These are phyloP conservation scores for Prosapia bicincta DNA, from an alignment of 2,888 invertebrate genomes.

Conservation along the genomic window DNA sequence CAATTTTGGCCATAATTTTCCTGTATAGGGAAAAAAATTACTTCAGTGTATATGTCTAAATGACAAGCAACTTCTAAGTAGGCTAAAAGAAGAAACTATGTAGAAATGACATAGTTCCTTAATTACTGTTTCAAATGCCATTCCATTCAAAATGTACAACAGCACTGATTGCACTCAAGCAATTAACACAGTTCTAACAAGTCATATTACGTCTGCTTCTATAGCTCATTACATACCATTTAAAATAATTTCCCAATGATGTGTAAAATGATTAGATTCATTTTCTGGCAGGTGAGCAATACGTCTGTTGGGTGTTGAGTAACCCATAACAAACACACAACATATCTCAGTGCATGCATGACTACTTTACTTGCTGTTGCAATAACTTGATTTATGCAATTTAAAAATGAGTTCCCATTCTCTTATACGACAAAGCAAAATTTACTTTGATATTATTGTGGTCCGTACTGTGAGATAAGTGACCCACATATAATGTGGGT, in stretches of 20 bases:
- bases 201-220: not conserved
- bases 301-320: not conserved
- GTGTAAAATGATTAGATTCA: not conserved
- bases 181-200: not conserved
- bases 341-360: not conserved
- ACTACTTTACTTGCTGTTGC: not conserved
- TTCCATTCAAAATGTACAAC: not conserved
- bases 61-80: not conserved
- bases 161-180: not conserved
- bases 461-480: not conserved
- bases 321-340: no score
- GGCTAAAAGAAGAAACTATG: not conserved
- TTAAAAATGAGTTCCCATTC: not conserved
- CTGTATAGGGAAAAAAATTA: no score
- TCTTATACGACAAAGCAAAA: not conserved
- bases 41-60: not conserved
- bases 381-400: not conserved
- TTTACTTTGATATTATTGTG: not conserved
- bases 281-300: not conserved
- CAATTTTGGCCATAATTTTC: no score
- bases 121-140: not conserved
- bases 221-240: not conserved
- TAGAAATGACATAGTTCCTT: not conserved
- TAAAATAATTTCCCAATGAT: not conserved
- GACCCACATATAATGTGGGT: not conserved